phyloP scores from a whole-genome alignment of 2,113 vertebrate genomes.

The Cynopterus brachyotis region DNA sequence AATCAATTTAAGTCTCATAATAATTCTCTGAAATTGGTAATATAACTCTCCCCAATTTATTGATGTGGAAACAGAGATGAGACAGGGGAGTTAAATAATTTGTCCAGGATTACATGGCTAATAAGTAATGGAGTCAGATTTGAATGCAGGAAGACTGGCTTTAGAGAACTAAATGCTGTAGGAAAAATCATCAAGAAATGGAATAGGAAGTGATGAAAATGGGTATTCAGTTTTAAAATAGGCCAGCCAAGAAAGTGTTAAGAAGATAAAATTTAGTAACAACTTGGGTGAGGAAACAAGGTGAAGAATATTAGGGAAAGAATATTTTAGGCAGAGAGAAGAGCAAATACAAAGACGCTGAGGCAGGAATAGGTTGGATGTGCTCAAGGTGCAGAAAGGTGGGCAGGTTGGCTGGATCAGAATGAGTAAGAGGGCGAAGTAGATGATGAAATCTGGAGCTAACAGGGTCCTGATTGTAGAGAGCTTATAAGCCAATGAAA shows the following conservation, averaged over 20 bases:
- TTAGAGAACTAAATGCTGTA: not conserved
- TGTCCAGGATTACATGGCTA: not conserved
- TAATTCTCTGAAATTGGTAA: not conserved
- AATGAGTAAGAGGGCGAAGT: not conserved
- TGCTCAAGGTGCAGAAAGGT: not conserved
- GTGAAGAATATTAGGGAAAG: not conserved
- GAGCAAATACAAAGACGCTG: not conserved
- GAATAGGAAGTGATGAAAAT: not conserved
- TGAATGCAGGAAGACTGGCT: not conserved
- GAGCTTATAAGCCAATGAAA: not conserved
- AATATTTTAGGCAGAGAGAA: not conserved
- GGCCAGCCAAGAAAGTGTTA: not conserved
- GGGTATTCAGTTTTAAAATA: not conserved
- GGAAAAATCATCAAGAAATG: not conserved
- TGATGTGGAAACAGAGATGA: not conserved
- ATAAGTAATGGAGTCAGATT: not conserved
- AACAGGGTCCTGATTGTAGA: not conserved
- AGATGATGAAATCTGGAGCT: not conserved
- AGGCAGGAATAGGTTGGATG: not conserved
- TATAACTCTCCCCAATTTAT: not conserved
- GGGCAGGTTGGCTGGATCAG: not conserved
- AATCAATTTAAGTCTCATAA: not conserved
- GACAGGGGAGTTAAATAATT: not conserved
- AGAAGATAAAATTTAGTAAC: not conserved
- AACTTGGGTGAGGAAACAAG: not conserved